Evolutionary conservation across 2,797 vertebrate genomes (phyloP).

Genomic region (Manis javanica): DNA sequence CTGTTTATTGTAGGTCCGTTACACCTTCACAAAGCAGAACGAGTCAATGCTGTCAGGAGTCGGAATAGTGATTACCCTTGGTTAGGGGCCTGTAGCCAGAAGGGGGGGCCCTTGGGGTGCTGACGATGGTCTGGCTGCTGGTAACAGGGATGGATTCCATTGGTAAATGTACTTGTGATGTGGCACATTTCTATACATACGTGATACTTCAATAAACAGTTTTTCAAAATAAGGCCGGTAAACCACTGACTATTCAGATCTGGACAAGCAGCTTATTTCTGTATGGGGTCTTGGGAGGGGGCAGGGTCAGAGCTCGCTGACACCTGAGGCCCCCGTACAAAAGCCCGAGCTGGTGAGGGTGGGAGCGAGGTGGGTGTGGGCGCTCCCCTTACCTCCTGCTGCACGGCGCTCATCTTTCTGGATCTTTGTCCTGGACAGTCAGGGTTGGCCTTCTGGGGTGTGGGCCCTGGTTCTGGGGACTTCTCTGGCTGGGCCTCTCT

Average conservation of each 20-base stretch:
- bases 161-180: neutral
- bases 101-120: neutral
- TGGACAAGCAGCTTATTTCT: neutral
- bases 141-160: neutral
- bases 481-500: slow-evolving; percentile 59
- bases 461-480: slow-evolving; percentile 56
- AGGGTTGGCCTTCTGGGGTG: slow-evolving; percentile 70
- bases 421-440: slow-evolving; percentile 86
- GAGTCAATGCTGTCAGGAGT: neutral
- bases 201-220: neutral
- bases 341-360: neutral
- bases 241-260: neutral
- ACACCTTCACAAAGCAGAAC: neutral
- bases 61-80: neutral
- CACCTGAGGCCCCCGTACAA: neutral
- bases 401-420: slow-evolving; percentile 87
- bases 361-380: neutral
- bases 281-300: neutral
- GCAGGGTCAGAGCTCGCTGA: neutral
- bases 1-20: neutral
- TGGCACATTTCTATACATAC: neutral
- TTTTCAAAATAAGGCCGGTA: neutral
- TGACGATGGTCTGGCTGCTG: neutral
- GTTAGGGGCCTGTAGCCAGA: neutral
- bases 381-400: slow-evolving; percentile 87